A percentile compares a stretch with the other conserved stretches of the same genome.
Evolutionary conservation across 2,113 vertebrate genomes (phyloP).

Genomic region (Formicarius rufipectus): DNA sequence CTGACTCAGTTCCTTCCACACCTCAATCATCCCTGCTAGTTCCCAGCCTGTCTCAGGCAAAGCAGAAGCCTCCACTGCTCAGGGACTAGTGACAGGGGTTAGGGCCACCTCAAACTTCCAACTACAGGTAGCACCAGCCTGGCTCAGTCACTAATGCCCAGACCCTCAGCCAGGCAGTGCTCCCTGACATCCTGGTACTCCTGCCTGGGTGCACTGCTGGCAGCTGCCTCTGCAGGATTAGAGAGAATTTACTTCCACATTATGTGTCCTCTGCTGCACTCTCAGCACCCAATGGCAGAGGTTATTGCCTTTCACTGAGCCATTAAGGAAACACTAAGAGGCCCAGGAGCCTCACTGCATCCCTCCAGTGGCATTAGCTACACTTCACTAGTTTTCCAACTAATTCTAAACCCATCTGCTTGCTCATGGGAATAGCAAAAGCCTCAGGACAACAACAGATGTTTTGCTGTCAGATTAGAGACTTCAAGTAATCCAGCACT

Average conservation of each 20-base stretch:
- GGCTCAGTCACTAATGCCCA: not conserved
- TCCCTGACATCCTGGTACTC: not conserved
- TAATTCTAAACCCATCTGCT: not conserved
- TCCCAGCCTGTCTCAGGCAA: not conserved
- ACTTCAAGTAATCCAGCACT: not conserved
- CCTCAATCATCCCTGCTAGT: not conserved
- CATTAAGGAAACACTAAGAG: not conserved
- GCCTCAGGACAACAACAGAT: not conserved
- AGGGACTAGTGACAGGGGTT: too few species aligned
- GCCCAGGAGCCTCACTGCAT: not conserved
- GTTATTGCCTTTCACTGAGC: not conserved
- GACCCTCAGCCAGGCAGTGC: not conserved
- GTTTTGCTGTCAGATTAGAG: not conserved
- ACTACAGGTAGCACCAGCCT: rapidly evolving
- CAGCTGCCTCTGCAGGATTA: not conserved
- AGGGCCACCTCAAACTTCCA: too few species aligned
- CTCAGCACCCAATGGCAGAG: not conserved
- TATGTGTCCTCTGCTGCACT: not conserved
- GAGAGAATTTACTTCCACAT: not conserved
- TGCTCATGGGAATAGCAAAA: not conserved
- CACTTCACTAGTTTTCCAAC: not conserved
- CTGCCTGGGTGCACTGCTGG: not conserved
- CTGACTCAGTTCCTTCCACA: not conserved
- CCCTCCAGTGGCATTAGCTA: not conserved
- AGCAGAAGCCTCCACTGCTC: not conserved